Base-by-base conservation (phyloP, 2,113 vertebrate genomes). In the Neotoma lepida region DNA sequence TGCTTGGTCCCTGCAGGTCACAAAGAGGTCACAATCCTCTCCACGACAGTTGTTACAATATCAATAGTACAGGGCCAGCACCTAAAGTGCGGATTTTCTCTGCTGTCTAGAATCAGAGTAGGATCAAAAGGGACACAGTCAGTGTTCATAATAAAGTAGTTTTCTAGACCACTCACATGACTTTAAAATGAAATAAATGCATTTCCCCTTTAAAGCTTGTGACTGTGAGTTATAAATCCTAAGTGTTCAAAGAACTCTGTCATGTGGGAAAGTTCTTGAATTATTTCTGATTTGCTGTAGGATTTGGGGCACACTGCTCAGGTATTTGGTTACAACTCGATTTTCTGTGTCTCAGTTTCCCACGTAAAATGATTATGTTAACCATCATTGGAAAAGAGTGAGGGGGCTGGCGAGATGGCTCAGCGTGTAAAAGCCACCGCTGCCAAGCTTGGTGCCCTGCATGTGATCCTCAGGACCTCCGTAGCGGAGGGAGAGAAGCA, bases 181-280 rank as follows among this genome's bases (percentile, higher is more conserved):
- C 33, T 91, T 88, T 94, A 39, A 64, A 88, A 71, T 91, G 54
- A 93, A 63, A 90, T 70, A 58, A 51, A 41, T 61, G 33, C 15
- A 78, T 41, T n/a, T 84, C 66, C 41, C 30, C 76, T 68, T 91
- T 58, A 86, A 89, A 86, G 74, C 63, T 71, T 56, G 22, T 64
- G 28, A 86, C 20, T 51, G 17, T 41, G 44, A 91, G n/a, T 87
- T 84, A 44, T 18, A 84, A 64, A 93, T 24, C 35, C 76, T 86
- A 35, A 86, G 30, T 51, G 2, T 63, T 24, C n/a, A 51, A 87
- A 93, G 51, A 94, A 58, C 6, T 84, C 24, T 78, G 2, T 58
- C 2, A 3, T 14, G 13, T 10, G 2, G n/a, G 39, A 28, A 54
- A 63, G 86, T 24, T 24, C 33, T 30, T 35, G 85, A 46, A 15